phyloP scores from a whole-genome alignment of 2,888 invertebrate species.

The Blera fallax region DNA sequence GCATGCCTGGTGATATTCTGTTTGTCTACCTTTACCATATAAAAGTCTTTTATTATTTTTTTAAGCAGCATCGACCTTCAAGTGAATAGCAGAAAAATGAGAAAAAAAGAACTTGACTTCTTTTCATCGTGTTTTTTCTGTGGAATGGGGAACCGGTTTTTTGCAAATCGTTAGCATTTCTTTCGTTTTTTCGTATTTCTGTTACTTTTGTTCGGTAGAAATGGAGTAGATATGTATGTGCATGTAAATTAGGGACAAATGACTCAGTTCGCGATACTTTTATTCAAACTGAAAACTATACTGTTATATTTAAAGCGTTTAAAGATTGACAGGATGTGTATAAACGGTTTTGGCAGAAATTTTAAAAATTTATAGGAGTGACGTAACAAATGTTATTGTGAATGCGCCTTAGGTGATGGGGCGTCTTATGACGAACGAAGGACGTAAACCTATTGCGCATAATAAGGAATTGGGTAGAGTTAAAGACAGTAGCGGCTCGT shows the following conservation, averaged over 20 bases:
- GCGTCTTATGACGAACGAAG: no score
- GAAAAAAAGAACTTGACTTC: slow-evolving; percentile 47
- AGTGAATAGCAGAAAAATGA: slow-evolving; percentile 17
- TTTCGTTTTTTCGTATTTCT: neutral
- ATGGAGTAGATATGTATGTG: neutral
- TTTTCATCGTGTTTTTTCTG: slow-evolving; percentile 52
- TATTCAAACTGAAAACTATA: neutral
- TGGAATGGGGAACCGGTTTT: slow-evolving; percentile 66
- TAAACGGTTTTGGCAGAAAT: neutral
- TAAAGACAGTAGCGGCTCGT: no score
- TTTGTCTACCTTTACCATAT: slow-evolving; percentile 24
- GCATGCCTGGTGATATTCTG: slow-evolving; percentile 31
- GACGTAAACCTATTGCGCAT: no score
- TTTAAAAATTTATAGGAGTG: neutral
- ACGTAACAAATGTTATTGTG: neutral
- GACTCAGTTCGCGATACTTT: neutral
- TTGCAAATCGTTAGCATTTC: slow-evolving; percentile 60
- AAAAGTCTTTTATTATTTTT: slow-evolving; percentile 9
- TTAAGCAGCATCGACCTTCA: slow-evolving; percentile 63
- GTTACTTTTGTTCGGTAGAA: neutral
- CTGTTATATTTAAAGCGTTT: neutral
- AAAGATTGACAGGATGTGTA: neutral
- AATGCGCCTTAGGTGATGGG: no score
- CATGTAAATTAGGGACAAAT: slow-evolving; percentile 41
- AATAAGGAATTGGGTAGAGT: no score